Conservation (phyloP, 2,888 invertebrate genomes). For the Steromphala cineraria region DNA sequence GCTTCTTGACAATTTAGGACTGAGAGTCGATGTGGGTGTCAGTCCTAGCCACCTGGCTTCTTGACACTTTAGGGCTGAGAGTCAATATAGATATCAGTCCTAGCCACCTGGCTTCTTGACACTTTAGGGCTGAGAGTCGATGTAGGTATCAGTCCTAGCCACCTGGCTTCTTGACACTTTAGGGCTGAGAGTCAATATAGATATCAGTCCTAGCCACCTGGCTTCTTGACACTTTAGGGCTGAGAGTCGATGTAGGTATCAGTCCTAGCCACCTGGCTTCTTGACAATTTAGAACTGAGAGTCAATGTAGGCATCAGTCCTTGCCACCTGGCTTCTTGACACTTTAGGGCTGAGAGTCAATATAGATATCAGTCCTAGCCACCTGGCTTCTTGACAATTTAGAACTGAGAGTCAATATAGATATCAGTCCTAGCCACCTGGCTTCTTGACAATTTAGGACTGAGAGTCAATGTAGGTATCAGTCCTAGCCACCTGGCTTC, state of each 20-base stretch:
- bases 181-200: too few species aligned
- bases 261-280: too few species aligned
- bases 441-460: conserved; percentile 76
- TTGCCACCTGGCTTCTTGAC: background rate
- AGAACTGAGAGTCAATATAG: too few species aligned
- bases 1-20: too few species aligned
- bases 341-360: too few species aligned
- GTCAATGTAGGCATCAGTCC: conserved; percentile 69
- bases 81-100: conserved; percentile 72
- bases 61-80: conserved; percentile 76
- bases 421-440: conserved; percentile 73
- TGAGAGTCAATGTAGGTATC: conserved; percentile 74
- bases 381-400: too few species aligned
- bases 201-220: conserved; percentile 73
- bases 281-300: conserved; percentile 75
- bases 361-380: conserved; percentile 6
- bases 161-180: background rate
- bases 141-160: conserved; percentile 61
- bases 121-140: conserved; percentile 75
- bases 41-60: conserved; percentile 75
- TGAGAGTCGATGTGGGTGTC: too few species aligned
- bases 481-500: background rate
- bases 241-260: conserved; percentile 74
- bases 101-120: conserved; percentile 76
- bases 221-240: conserved; percentile 76